A percentile compares a stretch with the other conserved stretches of the same genome.
Conservation (phyloP, 2,113 vertebrate genomes). For the Hemiscyllium ocellatum region DNA sequence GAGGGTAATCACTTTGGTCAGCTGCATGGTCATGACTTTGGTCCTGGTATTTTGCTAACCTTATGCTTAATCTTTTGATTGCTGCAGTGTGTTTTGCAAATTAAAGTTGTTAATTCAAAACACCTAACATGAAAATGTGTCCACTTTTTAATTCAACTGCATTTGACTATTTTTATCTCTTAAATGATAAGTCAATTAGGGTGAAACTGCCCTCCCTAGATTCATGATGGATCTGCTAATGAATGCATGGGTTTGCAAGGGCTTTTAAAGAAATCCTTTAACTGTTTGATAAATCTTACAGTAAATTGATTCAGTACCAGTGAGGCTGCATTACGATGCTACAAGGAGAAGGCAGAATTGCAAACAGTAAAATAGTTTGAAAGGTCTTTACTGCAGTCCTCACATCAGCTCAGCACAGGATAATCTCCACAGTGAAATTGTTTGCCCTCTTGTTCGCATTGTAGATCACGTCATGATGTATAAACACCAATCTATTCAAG, state of each 20-base stretch:
- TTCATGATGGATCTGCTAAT: no score
- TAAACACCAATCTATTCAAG: not conserved
- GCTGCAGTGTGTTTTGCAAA: not conserved
- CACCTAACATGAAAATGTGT: not conserved
- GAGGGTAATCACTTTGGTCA: not conserved
- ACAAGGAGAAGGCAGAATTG: not conserved
- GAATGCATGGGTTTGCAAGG: not conserved
- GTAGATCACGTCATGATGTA: not conserved
- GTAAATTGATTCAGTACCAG: not conserved
- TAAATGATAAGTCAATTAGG: not conserved
- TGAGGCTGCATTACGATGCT: not conserved
- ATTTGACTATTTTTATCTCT: no score
- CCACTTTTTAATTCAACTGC: not conserved
- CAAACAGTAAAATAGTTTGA: not conserved
- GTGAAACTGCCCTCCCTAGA: not conserved
- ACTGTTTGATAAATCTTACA: not conserved
- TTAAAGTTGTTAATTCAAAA: not conserved
- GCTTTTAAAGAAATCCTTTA: not conserved
- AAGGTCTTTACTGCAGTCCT: not conserved
- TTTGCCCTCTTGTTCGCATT: not conserved
- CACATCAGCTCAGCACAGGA: not conserved
- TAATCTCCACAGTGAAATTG: not conserved
- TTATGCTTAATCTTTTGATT: not conserved
- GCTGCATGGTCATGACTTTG: not conserved
- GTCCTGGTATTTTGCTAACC: not conserved